These are phyloP conservation scores for Ylistrum balloti DNA, from an alignment of 1,140 invertebrate species.

Conservation along the genomic window DNA sequence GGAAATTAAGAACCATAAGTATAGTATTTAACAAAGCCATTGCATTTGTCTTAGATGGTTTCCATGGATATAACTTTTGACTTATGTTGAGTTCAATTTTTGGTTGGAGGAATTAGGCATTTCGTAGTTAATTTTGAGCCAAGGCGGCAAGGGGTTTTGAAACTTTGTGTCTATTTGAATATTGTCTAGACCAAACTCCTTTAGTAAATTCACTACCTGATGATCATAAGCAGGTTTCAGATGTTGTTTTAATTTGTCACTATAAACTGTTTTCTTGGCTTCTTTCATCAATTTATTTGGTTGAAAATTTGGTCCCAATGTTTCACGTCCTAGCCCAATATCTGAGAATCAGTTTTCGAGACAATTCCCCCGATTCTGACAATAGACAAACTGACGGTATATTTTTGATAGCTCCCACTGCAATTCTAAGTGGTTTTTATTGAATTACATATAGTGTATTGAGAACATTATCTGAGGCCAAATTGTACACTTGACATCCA, in stretches of 20 bases:
- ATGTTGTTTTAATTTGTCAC: too few species aligned
- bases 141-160: not conserved
- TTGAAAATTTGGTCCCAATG: not conserved
- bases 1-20: not conserved
- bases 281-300: not conserved
- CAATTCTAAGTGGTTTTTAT: not conserved
- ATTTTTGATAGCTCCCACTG: not conserved
- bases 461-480: not conserved
- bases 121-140: too few species aligned
- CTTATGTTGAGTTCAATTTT: too few species aligned
- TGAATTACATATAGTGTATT: not conserved
- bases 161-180: not conserved
- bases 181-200: not conserved
- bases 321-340: not conserved
- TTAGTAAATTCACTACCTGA: not conserved
- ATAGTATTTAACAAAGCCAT: not conserved
- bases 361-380: not conserved
- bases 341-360: not conserved
- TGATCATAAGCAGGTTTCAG: not conserved
- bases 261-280: not conserved
- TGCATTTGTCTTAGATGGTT: not conserved
- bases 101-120: too few species aligned
- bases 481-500: too few species aligned
- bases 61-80: not conserved
- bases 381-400: not conserved